Evolutionary conservation across 2,888 invertebrate species (phyloP).

Genomic region (Gibbula magus): DNA sequence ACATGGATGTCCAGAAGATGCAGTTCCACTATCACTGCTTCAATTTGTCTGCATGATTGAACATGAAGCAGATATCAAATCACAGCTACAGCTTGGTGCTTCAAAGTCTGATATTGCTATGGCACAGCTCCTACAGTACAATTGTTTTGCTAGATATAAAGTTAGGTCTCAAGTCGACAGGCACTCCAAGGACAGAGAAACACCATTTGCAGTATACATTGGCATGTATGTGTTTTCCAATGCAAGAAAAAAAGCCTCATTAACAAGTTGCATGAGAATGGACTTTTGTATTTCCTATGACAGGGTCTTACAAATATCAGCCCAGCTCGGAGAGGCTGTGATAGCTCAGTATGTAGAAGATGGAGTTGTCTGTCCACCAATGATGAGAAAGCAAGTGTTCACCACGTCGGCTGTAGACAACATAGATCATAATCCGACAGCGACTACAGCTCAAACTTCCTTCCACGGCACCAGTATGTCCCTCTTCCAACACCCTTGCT

Average conservation of each 20-base stretch:
- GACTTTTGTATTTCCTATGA: too few relatives aligned
- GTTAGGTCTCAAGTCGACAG: slow-evolving; percentile 23
- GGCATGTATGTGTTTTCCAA: slow-evolving; percentile 40
- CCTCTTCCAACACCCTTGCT: neutral
- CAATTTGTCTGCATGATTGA: slow-evolving; percentile 34
- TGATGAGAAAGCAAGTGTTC: slow-evolving; percentile 20
- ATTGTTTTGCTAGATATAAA: slow-evolving; percentile 14
- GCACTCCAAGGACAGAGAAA: slow-evolving; percentile 33
- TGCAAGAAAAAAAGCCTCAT: slow-evolving; percentile 38
- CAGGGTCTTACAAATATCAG: neutral
- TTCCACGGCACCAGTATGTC: slow-evolving; percentile 34
- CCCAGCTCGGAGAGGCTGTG: neutral
- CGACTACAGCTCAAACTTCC: slow-evolving; percentile 27
- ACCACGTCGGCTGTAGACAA: slow-evolving; percentile 30
- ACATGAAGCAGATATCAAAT: slow-evolving; percentile 36
- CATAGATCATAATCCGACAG: slow-evolving; percentile 33
- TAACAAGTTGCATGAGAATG: neutral
- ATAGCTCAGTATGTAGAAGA: slow-evolving; percentile 18
- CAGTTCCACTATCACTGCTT: slow-evolving; percentile 32
- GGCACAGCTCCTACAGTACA: slow-evolving; percentile 28
- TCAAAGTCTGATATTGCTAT: slow-evolving; percentile 34
- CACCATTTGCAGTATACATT: slow-evolving; percentile 37
- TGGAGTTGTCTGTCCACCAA: slow-evolving; percentile 26
- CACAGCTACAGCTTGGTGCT: slow-evolving; percentile 33
- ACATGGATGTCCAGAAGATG: neutral